Conservation (phyloP, 1,140 invertebrate genomes). For the Oryctes rhinoceros region DNA sequence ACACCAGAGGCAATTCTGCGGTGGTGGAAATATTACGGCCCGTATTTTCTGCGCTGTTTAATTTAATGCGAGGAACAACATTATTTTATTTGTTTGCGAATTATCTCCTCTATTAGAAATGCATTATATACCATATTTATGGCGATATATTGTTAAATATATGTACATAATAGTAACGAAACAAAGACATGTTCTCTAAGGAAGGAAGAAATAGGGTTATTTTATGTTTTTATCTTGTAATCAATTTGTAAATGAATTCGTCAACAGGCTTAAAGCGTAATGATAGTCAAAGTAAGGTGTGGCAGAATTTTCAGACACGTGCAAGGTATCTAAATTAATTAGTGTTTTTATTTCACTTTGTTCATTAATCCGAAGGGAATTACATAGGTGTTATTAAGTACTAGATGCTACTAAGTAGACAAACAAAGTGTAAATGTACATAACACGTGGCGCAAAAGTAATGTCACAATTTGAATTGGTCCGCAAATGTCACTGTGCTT, state of each 20-base stretch:
- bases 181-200: neutral
- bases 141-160: too few species aligned
- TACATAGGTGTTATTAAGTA: too few species aligned
- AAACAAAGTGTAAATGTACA: too few species aligned
- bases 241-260: neutral
- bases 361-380: too few species aligned
- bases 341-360: neutral
- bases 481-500: too few species aligned
- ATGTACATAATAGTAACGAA: too few species aligned
- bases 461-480: too few species aligned
- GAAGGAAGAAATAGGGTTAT: neutral
- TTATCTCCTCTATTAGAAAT: too few species aligned
- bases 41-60: neutral
- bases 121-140: too few species aligned
- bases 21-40: neutral
- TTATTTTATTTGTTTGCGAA: neutral
- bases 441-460: too few species aligned
- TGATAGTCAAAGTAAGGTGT: neutral
- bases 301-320: neutral
- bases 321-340: neutral
- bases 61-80: neutral
- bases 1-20: neutral
- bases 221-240: neutral
- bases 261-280: neutral
- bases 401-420: too few species aligned